phyloP scores from a whole-genome alignment of 2,113 vertebrate species.

The Chaetura pelagica region DNA sequence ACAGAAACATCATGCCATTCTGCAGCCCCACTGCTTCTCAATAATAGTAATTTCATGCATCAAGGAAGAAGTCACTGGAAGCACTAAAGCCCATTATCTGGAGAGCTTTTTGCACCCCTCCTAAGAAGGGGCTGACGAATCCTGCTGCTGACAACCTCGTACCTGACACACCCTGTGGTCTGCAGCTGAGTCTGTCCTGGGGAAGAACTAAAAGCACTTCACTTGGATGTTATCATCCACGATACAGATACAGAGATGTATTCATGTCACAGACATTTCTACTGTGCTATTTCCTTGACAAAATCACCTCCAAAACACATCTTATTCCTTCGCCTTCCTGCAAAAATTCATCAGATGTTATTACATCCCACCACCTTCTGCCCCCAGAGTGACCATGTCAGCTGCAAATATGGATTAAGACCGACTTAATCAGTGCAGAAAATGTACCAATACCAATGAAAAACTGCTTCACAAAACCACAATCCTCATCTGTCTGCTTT shows the following conservation, averaged over 20 bases:
- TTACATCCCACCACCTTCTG: neutral
- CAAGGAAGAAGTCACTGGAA: constrained; percentile 51
- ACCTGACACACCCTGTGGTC: neutral
- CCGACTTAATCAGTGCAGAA: neutral
- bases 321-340: neutral
- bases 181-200: neutral
- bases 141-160: neutral
- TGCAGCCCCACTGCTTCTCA: neutral
- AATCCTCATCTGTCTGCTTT: neutral
- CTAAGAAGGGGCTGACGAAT: neutral
- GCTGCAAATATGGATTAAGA: neutral
- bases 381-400: neutral
- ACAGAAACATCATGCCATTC: neutral
- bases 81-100: neutral
- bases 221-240: neutral
- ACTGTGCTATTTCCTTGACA: neutral
- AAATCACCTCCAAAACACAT: neutral
- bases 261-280: neutral
- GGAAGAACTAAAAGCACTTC: neutral
- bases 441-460: neutral
- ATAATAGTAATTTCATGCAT: neutral
- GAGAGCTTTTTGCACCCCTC: neutral
- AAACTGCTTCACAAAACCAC: neutral
- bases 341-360: neutral
- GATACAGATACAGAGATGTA: neutral